Base-by-base conservation (phyloP, 2,113 vertebrate species). In the Ifrita kowaldi region DNA sequence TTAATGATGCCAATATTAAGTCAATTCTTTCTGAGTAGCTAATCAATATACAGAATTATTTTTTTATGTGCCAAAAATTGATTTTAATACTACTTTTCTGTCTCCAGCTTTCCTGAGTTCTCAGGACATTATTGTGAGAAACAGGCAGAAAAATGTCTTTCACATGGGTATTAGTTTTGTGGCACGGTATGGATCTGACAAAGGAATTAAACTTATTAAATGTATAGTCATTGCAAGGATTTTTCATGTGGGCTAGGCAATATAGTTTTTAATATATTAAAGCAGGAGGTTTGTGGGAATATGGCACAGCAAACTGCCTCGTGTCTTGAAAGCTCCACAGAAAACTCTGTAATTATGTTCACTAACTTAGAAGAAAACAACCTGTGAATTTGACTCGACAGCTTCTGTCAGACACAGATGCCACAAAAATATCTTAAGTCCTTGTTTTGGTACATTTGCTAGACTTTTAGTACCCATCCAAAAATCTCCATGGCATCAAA, bases 351-450 rank as follows among this genome's bases (percentile, higher is more conserved):
- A 37, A 75, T 93, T 78, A 67, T 1, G 0, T 62, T 84, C 52
- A 26, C 50, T 81, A n/a, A 67, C 76, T 86, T 59, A 63, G 68
- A 53, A 86, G 76, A 84, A 55, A 67, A 50, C 53, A 80, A 49
- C 26, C 65, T 37, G 20, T 50, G 78, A 89, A 56, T 90, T 70
- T 60, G 49, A 46, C 44, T 67, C 0, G 1, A 46, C 64, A 76
- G 52, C 57, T 85, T 59, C 37, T 33, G 3, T 62, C 30, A 49
- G 64, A 32, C 21, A 52, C 21, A 32, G 32, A 30, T 79, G 39
- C 44, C 59, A 52, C 68, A 80, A 50, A 77, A 73, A n/a, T 26
- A 3, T 8, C 1, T 0, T 0, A 49, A 42, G 16, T 30, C 37
- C 30, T 78, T 56, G 32, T 67, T 93, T 68, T 53, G 55, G 46